Evolutionary conservation across 2,113 vertebrate genomes (phyloP), one percentile per base, ranked within the genome.

Genomic region (Anser brachyrhynchus): DNA sequence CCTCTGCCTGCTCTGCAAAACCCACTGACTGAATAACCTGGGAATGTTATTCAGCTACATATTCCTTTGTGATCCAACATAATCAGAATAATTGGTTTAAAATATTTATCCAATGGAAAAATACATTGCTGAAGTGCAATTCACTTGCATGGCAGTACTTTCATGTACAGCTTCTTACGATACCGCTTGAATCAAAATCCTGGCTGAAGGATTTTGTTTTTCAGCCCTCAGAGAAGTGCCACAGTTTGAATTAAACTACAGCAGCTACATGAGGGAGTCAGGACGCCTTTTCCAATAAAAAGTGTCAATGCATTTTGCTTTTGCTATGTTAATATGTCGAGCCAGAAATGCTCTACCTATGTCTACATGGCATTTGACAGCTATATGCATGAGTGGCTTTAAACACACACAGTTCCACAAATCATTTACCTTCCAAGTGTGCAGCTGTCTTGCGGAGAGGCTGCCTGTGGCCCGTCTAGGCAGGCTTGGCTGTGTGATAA

Each of bases 301-400:
- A 61, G 17, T 46, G 70, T 83, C 96, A 82, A 35, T 73, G 89
- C 49, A 41, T 93, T 87, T 59, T 79, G 73, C 76, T 84, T 91
- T 58, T 75, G 88, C 84, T 15, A 2, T 33, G 80, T 19, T 87
- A 94, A 55, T 81, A 10, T 4, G 39, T 52, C 2, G 39, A 67
- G 77, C 77, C 74, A 92, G 89, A 43, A 93, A 89, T 20, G 84
- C 74, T 84, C 80, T 92, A 57, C 87, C 92, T 72, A 2, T 79
- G 89, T 28, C 77, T 84, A 17, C 65, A 17, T 39, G 89, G 83
- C 44, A 8, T 78, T 87, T 89, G 94, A 87, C 95, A 95, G 96
- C 84, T 96, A 74, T 61, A 9, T 71, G 91, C 95, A 57, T 18
- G 52, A 57, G 70, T 10, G 55, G 35, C 80, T 89, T 20, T 81